Base-by-base conservation (phyloP, 2,888 invertebrate genomes). In the Parochlus steinenii region DNA sequence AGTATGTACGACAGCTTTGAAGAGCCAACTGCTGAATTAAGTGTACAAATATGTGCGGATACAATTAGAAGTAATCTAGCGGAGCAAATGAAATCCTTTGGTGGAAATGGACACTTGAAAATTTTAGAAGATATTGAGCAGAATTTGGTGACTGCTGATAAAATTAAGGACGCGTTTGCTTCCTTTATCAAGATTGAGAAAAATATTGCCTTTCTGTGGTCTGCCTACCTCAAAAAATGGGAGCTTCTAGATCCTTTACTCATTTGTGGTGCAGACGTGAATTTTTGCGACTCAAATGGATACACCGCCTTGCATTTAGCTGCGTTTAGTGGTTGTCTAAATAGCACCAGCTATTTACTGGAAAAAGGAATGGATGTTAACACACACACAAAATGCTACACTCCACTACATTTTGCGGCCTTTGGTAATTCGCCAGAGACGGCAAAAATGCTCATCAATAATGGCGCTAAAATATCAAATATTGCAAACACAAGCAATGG, bases 361-460 rank as follows among this genome's bases (percentile, higher is more conserved):
- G 58, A 68, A 18, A 67, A 71, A 46, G 77, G 75, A 3, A 67
- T 70, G 43, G 74, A 75, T 47, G 68, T 79, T 6, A 75, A 77
- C 56, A 65, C 70, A 33, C 67, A 71, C 49, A 69, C 70, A 39
- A 73, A 76, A 52, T 71, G 73, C 46, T 79, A 79, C 52, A 77
- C 79, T 29, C 85, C 89, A 1, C 65, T 90, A 39, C 89, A 92
- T 55, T 86, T 83, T 52, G 83, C 89, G 10, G 86, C 87, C 20
- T 85, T 86, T 58, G 83, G 87, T 10, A 82, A 87, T 50, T 76
- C 85, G 41, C 69, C 75, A 34, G 74, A 79, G 48, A 82, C 83
- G 10, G 77, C 81, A 37, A 74, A 73, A 55, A 68, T 83, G 49
- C 67, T 90, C 40, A 67, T 87, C 41, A 70, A 69, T 41, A 69